Evolutionary conservation across 2,888 invertebrate genomes (phyloP), one percentile per base, ranked within the genome.

Genomic region (Kryphioiulus occultus): DNA sequence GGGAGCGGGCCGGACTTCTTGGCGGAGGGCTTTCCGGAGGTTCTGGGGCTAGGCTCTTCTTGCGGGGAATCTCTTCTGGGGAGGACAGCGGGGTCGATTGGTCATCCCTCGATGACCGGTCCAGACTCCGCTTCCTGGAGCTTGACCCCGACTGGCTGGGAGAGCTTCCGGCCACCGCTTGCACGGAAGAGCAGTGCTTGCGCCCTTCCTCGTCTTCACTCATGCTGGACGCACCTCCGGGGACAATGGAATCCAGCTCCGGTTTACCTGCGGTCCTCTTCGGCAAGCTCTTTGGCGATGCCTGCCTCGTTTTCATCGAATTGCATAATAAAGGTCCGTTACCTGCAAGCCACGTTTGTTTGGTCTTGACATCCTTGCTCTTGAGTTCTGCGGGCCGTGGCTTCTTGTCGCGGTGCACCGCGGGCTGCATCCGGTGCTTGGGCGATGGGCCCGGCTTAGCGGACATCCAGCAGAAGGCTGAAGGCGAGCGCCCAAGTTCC

Each of bases 401-500:
- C 17, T 85, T 39, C 32, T 32, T 53, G 17, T 68, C 68, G 10
- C 42, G 30, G 0, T 2, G 19, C 12, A 42, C 68, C 39, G 35
- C 42, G 35, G 82, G 44, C 22, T 87, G 87, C 68, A 47, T 42
- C 83, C 44, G 47, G 35, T 87, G 87, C n/a, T 86, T 53, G 30
- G 86, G 86, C 15, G 68, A 68, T 15, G 53, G n/a, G 12, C 86
- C 32, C 9, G 32, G 30, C 22, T 30, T 39, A 17, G 59, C 22
- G 32, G 86, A 68, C 82, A 88, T 26, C 89, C 89, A 89, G 19
- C 89, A 85, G 26, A 85, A 84, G 9, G 88, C 88, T 26, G 90
- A 89, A 42, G 90, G 90, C 19, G 90, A 90, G 35, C 89, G 88
- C 1, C 90, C 90, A 30, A 90, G 89, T 87, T 90, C 89, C 12